Conservation (phyloP, 2,797 vertebrate genomes). For the Periparus ater region DNA sequence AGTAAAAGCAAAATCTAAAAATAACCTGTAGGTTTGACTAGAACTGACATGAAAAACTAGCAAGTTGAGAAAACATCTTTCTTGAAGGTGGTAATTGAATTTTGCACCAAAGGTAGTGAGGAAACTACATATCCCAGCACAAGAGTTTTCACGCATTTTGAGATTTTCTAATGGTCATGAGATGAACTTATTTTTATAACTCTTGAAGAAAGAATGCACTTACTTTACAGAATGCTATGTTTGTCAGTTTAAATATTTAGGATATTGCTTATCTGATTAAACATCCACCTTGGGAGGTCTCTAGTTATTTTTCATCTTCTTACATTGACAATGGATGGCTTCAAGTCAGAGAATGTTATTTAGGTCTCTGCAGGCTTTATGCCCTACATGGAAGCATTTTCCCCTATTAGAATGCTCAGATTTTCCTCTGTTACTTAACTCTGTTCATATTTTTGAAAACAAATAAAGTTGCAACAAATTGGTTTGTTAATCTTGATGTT, state of each 20-base stretch:
- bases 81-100: neutral
- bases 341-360: neutral
- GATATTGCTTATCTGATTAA: neutral
- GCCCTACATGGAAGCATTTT: neutral
- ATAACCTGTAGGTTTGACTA: neutral
- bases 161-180: neutral
- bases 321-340: neutral
- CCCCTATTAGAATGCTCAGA: neutral
- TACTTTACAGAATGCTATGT: neutral
- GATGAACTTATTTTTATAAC: neutral
- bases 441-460: constrained; percentile 62
- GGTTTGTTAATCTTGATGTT: constrained; percentile 66
- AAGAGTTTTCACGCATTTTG: neutral
- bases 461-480: constrained; percentile 63
- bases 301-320: neutral
- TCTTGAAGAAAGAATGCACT: neutral
- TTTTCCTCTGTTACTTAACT: constrained; percentile 46
- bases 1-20: neutral
- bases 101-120: neutral
- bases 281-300: neutral
- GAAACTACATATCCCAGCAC: neutral
- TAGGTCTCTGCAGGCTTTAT: neutral
- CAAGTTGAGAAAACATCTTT: neutral
- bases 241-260: neutral
- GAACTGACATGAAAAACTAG: neutral